phyloP scores from a whole-genome alignment of 2,113 vertebrate species.

The Etheostoma cragini region DNA sequence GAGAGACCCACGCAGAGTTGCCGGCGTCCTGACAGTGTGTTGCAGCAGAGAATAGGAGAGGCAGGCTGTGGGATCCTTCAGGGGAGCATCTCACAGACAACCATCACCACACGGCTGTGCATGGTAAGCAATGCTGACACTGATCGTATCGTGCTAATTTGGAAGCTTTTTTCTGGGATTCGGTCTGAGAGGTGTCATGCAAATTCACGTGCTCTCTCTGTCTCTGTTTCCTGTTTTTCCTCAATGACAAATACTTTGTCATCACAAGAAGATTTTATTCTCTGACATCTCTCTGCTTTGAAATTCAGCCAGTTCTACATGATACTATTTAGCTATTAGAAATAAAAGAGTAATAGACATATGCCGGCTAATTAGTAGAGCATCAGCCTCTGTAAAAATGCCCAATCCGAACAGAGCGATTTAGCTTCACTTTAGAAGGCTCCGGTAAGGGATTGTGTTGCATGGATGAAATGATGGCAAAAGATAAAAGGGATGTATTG shows the following conservation, averaged over 20 bases:
- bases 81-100: conserved; percentile 50
- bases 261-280: conserved; percentile 13
- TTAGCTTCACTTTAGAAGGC: conserved; percentile 21
- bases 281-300: not conserved
- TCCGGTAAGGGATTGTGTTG: conserved; percentile 24
- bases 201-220: conserved; percentile 34
- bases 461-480: conserved; percentile 31
- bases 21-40: conserved; percentile 77
- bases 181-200: conserved; percentile 25
- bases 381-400: conserved; percentile 1
- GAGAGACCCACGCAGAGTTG: conserved; percentile 43
- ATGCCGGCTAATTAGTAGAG: not conserved
- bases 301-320: not conserved
- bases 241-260: conserved; percentile 5
- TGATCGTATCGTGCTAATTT: conserved; percentile 16
- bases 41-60: conserved; percentile 40
- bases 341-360: not conserved
- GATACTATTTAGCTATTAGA: not conserved
- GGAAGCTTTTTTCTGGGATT: conserved; percentile 1
- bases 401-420: not conserved
- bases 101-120: conserved; percentile 49
- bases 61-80: conserved; percentile 55
- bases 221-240: conserved; percentile 47
- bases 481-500: not conserved
- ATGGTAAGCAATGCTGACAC: conserved; percentile 59